Percentiles rank a stretch among this genome's conserved stretches.
Evolutionary conservation across 2,113 vertebrate genomes (phyloP).

Genomic region (Varanus komodoensis): DNA sequence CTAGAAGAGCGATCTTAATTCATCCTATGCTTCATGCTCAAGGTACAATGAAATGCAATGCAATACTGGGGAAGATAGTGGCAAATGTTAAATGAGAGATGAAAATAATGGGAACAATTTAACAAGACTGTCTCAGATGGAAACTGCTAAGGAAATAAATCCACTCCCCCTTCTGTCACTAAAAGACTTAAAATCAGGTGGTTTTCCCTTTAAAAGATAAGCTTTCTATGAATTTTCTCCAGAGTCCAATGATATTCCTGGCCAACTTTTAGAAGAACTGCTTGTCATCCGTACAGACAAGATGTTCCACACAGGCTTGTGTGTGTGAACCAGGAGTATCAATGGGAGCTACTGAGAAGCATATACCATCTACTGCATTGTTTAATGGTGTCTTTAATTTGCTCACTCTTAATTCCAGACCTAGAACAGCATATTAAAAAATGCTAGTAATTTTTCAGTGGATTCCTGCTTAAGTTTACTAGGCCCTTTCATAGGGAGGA

Average conservation of each 20-base stretch:
- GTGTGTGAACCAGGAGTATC: not conserved
- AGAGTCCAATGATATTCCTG: not conserved
- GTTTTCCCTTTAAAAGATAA: not conserved
- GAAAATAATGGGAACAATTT: slow-evolving; percentile 20
- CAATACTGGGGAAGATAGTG: slow-evolving; percentile 22
- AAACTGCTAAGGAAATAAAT: not conserved
- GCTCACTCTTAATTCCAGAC: not conserved
- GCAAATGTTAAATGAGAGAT: slow-evolving; percentile 27
- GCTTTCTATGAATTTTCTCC: not conserved
- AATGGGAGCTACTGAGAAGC: not conserved
- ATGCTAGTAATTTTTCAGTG: not conserved
- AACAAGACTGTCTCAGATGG: not conserved
- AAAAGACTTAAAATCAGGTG: not conserved
- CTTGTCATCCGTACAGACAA: not conserved
- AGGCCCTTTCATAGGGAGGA: not conserved
- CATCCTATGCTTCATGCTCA: not conserved
- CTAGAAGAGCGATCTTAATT: not conserved
- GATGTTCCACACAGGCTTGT: not conserved
- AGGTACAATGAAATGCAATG: not conserved
- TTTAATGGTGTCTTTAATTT: not conserved
- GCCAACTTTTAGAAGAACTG: not conserved
- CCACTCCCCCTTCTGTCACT: slow-evolving; percentile 15
- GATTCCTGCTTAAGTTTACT: not conserved
- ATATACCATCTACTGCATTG: too few species aligned
- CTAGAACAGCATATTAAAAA: not conserved